These are phyloP conservation scores for Theocolax elegans DNA, from an alignment of 1,140 invertebrate genomes.

Conservation along the genomic window DNA sequence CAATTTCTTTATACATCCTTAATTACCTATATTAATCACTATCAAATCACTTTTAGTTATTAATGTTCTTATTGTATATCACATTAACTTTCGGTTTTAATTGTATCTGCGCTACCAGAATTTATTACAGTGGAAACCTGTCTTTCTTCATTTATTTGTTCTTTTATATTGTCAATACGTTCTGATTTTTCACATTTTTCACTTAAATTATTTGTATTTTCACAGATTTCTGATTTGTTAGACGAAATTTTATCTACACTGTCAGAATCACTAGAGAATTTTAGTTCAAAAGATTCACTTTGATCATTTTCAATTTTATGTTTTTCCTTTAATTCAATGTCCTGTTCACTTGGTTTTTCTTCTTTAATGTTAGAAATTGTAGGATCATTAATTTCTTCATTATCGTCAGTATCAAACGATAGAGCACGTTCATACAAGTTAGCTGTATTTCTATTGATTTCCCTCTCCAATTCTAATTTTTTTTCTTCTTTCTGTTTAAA, in stretches of 20 bases:
- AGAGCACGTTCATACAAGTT: conserved; percentile 62
- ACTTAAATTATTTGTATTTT: conserved; percentile 4
- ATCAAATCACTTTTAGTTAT: background rate
- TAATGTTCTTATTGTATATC: background rate
- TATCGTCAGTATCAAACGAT: conserved; percentile 22
- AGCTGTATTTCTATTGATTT: conserved; percentile 57
- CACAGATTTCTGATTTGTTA: background rate
- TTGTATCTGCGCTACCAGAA: background rate
- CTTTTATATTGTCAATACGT: background rate
- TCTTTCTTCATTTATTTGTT: background rate
- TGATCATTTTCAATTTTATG: background rate
- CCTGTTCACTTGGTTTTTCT: background rate
- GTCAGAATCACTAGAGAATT: background rate
- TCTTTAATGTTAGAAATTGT: background rate
- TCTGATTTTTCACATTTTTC: no score
- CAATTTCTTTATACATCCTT: conserved; percentile 1
- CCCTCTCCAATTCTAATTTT: conserved; percentile 52
- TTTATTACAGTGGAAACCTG: background rate
- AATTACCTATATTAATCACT: background rate
- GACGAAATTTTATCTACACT: background rate
- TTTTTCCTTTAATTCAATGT: conserved; percentile 4
- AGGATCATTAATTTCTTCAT: conserved; percentile 1
- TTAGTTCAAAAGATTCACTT: background rate
- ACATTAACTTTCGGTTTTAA: background rate
- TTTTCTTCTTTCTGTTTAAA: conserved; percentile 53